Percentiles rank a stretch among this genome's conserved stretches.
Conservation (phyloP, 2,797 vertebrate genomes). For the Fundulus diaphanus region DNA sequence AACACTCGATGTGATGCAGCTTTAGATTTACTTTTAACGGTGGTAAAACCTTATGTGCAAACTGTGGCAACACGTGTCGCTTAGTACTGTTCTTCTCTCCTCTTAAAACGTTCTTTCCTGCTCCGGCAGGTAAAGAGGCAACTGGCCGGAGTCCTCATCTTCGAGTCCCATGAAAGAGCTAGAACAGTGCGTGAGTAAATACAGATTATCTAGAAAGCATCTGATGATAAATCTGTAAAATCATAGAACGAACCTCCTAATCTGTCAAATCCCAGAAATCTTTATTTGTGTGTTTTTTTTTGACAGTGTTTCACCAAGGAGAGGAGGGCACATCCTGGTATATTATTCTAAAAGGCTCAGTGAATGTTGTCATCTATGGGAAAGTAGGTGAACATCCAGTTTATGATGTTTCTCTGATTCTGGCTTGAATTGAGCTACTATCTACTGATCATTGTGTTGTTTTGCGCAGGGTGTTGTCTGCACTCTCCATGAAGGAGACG, state of each 20-base stretch:
- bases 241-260: neutral
- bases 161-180: constrained; percentile 95
- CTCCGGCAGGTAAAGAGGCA: constrained; percentile 92
- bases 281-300: constrained; percentile 21
- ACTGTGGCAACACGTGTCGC: neutral
- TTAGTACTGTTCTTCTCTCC: constrained; percentile 10
- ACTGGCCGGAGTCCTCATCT: constrained; percentile 93
- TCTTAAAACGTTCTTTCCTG: constrained; percentile 1
- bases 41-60: neutral
- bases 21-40: neutral
- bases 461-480: constrained; percentile 92
- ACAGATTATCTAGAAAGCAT: neutral
- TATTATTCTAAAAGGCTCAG: constrained; percentile 98
- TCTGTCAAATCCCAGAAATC: constrained; percentile 20
- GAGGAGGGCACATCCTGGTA: constrained; percentile 99
- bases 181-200: constrained; percentile 95
- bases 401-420: neutral
- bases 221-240: constrained; percentile 11
- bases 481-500: constrained; percentile 95
- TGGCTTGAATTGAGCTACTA: neutral
- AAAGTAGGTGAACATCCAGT: constrained; percentile 82
- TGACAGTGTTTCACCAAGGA: constrained; percentile 96
- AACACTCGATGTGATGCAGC: neutral
- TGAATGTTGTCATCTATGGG: constrained; percentile 98
- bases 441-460: constrained; percentile 6